Evolutionary conservation across 2,797 vertebrate genomes (phyloP).

Genomic region (Paratrypauchen microcephalus): DNA sequence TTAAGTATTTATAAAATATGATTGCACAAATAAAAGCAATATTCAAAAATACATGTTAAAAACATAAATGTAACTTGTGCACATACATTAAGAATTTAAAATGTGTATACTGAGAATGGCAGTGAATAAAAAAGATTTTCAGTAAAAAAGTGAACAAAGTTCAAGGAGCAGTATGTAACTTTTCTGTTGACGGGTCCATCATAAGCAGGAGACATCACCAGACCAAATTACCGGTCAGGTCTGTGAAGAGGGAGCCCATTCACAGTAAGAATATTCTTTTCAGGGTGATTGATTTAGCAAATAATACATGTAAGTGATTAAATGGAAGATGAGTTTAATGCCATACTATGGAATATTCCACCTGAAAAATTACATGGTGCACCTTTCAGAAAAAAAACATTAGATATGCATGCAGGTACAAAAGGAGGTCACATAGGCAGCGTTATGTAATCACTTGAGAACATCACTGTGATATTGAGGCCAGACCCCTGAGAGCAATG

Average conservation of each 20-base stretch:
- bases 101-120: not conserved
- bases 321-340: too few relatives aligned
- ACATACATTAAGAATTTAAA: not conserved
- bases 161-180: not conserved
- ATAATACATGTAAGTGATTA: too few relatives aligned
- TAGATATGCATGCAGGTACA: not conserved
- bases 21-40: not conserved
- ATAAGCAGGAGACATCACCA: not conserved
- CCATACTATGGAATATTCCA: too few relatives aligned
- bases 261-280: too few relatives aligned
- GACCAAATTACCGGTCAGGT: too few relatives aligned
- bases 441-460: not conserved
- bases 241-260: too few relatives aligned
- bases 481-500: slow-evolving; percentile 79
- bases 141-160: not conserved
- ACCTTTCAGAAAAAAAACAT: not conserved
- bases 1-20: not conserved
- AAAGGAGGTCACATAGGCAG: not conserved
- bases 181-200: not conserved
- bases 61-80: not conserved
- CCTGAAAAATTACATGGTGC: not conserved
- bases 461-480: slow-evolving; percentile 46
- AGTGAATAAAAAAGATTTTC: not conserved
- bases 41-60: not conserved
- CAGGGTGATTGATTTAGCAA: too few relatives aligned